These are phyloP conservation scores for Actenoides hombroni DNA, from an alignment of 2,113 vertebrate species.

Conservation along the genomic window DNA sequence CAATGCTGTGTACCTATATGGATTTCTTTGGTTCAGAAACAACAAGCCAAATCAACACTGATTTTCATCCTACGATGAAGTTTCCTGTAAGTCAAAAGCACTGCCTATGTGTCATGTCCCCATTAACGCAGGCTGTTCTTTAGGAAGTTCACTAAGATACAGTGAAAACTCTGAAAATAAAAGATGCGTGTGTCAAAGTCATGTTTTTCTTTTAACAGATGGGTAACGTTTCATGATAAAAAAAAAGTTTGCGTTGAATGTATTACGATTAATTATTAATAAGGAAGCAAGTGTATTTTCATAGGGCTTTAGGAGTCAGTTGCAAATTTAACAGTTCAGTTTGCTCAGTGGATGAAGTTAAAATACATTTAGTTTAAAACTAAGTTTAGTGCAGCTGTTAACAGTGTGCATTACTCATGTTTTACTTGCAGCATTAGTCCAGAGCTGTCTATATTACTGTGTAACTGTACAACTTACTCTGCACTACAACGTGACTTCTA, in stretches of 20 bases:
- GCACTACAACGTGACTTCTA: not conserved
- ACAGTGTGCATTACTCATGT: not conserved
- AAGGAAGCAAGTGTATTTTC: conserved; percentile 69
- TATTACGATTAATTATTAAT: conserved; percentile 80
- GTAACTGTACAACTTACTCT: not conserved
- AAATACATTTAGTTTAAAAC: conserved; percentile 29
- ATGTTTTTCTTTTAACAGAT: conserved; percentile 74
- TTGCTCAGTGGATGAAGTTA: conserved; percentile 65
- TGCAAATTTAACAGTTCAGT: conserved; percentile 45
- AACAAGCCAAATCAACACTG: not conserved
- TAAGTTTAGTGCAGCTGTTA: conserved; percentile 62
- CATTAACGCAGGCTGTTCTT: conserved; percentile 27
- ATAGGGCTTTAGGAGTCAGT: conserved; percentile 60
- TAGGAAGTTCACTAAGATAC: conserved; percentile 36
- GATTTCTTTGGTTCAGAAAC: not conserved
- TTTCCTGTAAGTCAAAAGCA: not conserved
- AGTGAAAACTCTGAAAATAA: conserved; percentile 66
- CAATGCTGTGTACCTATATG: not conserved
- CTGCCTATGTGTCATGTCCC: not conserved
- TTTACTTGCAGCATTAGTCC: not conserved
- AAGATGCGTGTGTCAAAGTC: not conserved
- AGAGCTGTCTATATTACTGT: not conserved
- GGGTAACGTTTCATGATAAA: conserved; percentile 60
- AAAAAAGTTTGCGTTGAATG: conserved; percentile 63
- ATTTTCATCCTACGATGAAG: not conserved